Conservation (phyloP, 2,888 invertebrate species). For the Acanthosepion pharaonis region DNA sequence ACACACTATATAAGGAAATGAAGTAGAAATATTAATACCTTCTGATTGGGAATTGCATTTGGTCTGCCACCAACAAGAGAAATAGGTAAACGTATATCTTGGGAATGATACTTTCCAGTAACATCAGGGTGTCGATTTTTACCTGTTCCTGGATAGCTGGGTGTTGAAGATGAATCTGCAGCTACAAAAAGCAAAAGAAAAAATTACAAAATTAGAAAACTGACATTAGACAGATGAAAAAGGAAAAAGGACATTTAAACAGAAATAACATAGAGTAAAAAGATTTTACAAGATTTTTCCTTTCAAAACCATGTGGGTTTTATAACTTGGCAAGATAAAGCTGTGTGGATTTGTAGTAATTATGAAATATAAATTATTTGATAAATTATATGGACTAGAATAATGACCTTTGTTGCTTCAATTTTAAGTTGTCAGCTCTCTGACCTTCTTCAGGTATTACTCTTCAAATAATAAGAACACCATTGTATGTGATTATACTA, state of each 20-base stretch:
- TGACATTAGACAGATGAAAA: not conserved
- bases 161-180: not conserved
- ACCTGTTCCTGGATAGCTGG: not conserved
- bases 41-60: constrained; percentile 67
- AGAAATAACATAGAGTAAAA: not conserved
- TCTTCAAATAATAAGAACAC: no score
- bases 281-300: no score
- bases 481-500: no score
- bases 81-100: constrained; percentile 66
- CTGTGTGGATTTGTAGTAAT: no score
- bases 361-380: no score
- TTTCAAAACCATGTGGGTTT: no score
- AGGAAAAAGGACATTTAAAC: not conserved
- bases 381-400: no score
- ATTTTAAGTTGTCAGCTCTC: no score
- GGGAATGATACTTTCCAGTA: constrained; percentile 63
- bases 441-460: no score
- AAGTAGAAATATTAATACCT: constrained; percentile 58
- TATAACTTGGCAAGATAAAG: no score
- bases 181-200: not conserved
- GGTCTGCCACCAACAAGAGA: constrained; percentile 70
- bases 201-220: not conserved
- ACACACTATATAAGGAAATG: not conserved
- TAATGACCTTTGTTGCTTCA: no score
- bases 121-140: constrained; percentile 65